Evolutionary conservation across 2,113 vertebrate species (phyloP), one percentile per base, ranked within the genome.

Genomic region (Meleagris gallopavo): DNA sequence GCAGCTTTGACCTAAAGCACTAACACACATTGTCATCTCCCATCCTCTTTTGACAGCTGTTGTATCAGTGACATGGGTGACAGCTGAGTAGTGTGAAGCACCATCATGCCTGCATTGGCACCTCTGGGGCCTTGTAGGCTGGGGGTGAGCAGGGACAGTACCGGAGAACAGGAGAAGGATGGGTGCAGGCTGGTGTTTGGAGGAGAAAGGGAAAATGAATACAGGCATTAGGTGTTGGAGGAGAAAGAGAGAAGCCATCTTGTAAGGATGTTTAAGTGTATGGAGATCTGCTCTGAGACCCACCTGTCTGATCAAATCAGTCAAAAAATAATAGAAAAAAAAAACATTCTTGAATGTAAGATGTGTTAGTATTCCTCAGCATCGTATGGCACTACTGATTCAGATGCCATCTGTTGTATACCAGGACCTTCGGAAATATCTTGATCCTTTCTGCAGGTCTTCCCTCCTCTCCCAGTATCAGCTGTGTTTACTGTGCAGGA

Each of bases 41-140:
- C 43, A 29, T 54, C 29, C 1, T 7, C 65, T 58, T 36, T 54
- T 3, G 8, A 45, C 48, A 60, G 43, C 34, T 80, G 18, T 30
- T 76, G 22, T 41, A n/a, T 54, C 36, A 40, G 13, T 36, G 41
- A 25, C 0, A 0, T 25, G 10, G 3, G 2, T 27, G 3, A 0
- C 40, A 57, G 69, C 27, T 6, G 3, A 57, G 78, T n/a, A 12
- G 16, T 19, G 32, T 34, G 48, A 52, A 11, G 10, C 14, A 13
- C 41, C 4, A 9, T 38, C 24, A 1, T 64, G 61, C 32, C 74
- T 60, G 57, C 57, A 60, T 9, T 60, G 57, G n/a, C 20, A 22
- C 57, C 21, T 32, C 6, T n/a, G 18, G 32, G 10, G 32, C 20
- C 34, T 15, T 25, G 34, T 6, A 22, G 22, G 22, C 17, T 10